Evolutionary conservation across 2,888 invertebrate genomes (phyloP).

Genomic region (Ditula angustiorana): DNA sequence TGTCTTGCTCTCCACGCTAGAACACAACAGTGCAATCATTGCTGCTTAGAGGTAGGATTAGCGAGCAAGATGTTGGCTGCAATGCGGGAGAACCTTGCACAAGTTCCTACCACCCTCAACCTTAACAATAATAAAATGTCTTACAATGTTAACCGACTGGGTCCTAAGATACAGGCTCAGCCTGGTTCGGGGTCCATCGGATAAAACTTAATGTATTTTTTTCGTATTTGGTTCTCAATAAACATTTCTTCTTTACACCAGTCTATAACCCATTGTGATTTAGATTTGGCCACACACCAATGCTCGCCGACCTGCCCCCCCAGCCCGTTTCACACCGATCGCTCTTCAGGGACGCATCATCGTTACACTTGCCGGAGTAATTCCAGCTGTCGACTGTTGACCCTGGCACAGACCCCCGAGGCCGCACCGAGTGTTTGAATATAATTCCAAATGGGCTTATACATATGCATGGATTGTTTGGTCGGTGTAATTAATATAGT

Average conservation of each 20-base stretch:
- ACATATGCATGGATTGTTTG: constrained; percentile 26
- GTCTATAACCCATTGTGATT: background rate
- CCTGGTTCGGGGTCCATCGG: too few relatives aligned
- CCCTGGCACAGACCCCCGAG: background rate
- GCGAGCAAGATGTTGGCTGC: too few relatives aligned
- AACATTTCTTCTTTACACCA: background rate
- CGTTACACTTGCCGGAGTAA: constrained; percentile 8
- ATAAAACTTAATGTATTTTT: background rate
- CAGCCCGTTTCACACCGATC: background rate
- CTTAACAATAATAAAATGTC: too few relatives aligned
- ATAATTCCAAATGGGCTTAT: constrained; percentile 20
- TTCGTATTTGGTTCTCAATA: background rate
- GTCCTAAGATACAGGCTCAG: too few relatives aligned
- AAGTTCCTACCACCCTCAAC: too few relatives aligned
- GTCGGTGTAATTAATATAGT: constrained; percentile 16
- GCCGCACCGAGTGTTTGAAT: constrained; percentile 17
- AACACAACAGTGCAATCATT: too few relatives aligned
- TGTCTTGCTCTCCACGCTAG: too few relatives aligned
- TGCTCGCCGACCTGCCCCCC: background rate
- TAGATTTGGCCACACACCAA: background rate
- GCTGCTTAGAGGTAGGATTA: too few relatives aligned
- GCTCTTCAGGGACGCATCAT: constrained; percentile 13
- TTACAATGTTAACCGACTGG: too few relatives aligned
- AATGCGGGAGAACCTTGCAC: too few relatives aligned
- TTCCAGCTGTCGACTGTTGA: background rate